These are phyloP conservation scores for Nannobrachium achirus DNA, from an alignment of 2,113 vertebrate species.

Conservation along the genomic window DNA sequence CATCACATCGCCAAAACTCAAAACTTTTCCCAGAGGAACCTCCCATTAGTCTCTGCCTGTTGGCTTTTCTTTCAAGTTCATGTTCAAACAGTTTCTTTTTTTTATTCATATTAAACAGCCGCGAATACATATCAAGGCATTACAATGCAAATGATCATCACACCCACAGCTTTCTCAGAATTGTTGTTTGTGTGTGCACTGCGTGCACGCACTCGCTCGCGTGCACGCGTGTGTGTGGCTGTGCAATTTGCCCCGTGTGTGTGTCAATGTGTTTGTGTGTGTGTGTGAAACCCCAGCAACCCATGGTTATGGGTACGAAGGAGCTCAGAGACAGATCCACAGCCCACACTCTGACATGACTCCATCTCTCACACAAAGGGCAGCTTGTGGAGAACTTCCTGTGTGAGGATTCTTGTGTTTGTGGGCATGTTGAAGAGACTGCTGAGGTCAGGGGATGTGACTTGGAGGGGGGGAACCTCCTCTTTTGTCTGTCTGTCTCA, in stretches of 20 bases:
- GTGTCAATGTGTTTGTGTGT: slow-evolving; percentile 1
- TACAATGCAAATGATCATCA: slow-evolving; percentile 64
- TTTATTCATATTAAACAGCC: slow-evolving; percentile 73
- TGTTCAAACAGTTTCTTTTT: slow-evolving; percentile 65
- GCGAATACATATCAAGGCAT: slow-evolving; percentile 72
- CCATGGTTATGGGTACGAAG: slow-evolving; percentile 31
- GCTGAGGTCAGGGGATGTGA: slow-evolving; percentile 55
- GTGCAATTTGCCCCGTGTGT: not conserved
- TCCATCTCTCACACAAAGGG: slow-evolving; percentile 65
- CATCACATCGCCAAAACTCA: slow-evolving; percentile 12
- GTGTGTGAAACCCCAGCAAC: slow-evolving; percentile 39
- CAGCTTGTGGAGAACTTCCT: slow-evolving; percentile 70
- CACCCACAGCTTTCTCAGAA: slow-evolving; percentile 69
- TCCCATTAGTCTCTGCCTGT: slow-evolving; percentile 66
- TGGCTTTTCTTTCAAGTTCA: slow-evolving; percentile 77
- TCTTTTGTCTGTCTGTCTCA: slow-evolving; percentile 52
- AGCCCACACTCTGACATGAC: slow-evolving; percentile 63
- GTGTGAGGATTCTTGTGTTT: slow-evolving; percentile 70
- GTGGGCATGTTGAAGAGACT: slow-evolving; percentile 60
- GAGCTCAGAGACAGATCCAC: slow-evolving; percentile 50
- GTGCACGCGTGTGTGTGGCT: no score
- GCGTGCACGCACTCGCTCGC: slow-evolving; percentile 14
- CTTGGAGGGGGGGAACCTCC: slow-evolving; percentile 42
- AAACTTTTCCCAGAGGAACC: slow-evolving; percentile 67
- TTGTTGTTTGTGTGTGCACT: slow-evolving; percentile 58